Evolutionary conservation across 2,888 invertebrate species (phyloP).

Genomic region (Luperina nickerlii): DNA sequence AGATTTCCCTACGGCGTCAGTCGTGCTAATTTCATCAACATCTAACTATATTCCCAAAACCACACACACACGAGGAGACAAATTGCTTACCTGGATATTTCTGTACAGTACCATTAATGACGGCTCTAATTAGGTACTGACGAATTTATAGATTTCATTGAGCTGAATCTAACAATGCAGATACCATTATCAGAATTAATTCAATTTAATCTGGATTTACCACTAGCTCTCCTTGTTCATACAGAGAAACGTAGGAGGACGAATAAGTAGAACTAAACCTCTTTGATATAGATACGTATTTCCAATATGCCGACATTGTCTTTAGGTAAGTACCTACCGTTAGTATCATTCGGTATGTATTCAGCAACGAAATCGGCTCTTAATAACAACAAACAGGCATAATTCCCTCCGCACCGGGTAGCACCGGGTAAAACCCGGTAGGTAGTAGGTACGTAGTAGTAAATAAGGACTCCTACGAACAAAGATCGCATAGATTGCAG

Average conservation of each 20-base stretch:
- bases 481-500: slow-evolving; percentile 47
- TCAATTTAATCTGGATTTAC: neutral
- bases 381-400: slow-evolving; percentile 9
- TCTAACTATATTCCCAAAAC: neutral
- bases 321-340: neutral
- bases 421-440: neutral
- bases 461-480: slow-evolving; percentile 36
- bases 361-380: neutral
- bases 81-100: no score
- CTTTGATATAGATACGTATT: slow-evolving; percentile 5
- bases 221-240: slow-evolving; percentile 1
- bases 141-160: neutral
- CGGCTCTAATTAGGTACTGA: neutral
- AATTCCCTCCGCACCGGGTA: neutral
- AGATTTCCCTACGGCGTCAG: neutral
- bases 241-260: neutral
- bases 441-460: slow-evolving; percentile 6
- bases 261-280: neutral
- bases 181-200: neutral
- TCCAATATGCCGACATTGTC: neutral
- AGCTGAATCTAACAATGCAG: neutral
- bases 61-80: no score
- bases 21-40: neutral
- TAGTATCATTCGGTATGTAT: slow-evolving; percentile 16
- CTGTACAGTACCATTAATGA: no score